phyloP scores from a whole-genome alignment of 2,888 invertebrate species.

The Synergus gifuensis region DNA sequence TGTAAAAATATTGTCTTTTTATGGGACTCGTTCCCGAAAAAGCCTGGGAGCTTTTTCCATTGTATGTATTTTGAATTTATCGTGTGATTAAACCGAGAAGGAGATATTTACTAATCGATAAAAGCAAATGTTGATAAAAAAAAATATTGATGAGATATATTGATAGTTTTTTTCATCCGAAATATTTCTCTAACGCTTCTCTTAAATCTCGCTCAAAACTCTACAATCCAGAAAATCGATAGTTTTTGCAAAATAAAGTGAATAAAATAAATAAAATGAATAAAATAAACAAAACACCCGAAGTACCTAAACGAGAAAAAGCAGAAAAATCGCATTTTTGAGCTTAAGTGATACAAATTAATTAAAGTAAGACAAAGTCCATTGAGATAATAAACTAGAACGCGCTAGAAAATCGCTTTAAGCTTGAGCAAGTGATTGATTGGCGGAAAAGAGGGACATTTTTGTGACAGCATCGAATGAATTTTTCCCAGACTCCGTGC shows the following conservation, averaged over 20 bases:
- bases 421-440: not conserved
- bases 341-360: conserved; percentile 46
- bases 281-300: conserved; percentile 50
- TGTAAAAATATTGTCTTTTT: not conserved
- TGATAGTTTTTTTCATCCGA: not conserved
- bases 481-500: not conserved
- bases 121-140: not conserved
- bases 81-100: not conserved
- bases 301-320: conserved; percentile 31
- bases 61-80: not conserved
- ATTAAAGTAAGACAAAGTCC: conserved; percentile 20
- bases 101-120: not conserved
- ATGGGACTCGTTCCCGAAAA: not conserved
- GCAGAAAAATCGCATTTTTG: conserved; percentile 48
- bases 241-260: conserved; percentile 37
- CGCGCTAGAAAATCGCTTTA: not conserved
- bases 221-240: not conserved
- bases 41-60: conserved; percentile 8
- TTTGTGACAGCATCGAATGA: conserved; percentile 28
- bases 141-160: not conserved
- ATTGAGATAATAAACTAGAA: conserved; percentile 12
- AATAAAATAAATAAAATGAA: not conserved
- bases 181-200: conserved; percentile 20
- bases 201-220: conserved; percentile 36
- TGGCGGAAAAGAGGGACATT: not conserved